These are phyloP conservation scores for Selenia dentaria DNA, from an alignment of 2,888 invertebrate genomes.

Conservation along the genomic window DNA sequence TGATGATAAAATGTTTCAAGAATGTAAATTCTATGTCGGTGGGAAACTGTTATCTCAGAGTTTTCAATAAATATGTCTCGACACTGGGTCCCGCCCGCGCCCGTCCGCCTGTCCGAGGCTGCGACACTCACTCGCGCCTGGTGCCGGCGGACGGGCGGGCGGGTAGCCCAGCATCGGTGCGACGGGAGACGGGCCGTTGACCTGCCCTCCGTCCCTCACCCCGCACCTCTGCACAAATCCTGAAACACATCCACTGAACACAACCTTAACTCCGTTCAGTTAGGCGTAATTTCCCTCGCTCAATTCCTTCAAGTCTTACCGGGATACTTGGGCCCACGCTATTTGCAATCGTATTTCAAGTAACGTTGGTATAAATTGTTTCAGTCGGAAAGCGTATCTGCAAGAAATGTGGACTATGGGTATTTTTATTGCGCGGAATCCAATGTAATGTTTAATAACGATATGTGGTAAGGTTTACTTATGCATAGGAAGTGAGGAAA, in stretches of 20 bases:
- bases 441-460: constrained; percentile 33
- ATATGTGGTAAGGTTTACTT: constrained; percentile 21
- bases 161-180: constrained; percentile 29
- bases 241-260: constrained; percentile 51
- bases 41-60: constrained; percentile 41
- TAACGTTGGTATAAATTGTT: constrained; percentile 66
- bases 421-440: constrained; percentile 38
- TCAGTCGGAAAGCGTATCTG: constrained; percentile 35
- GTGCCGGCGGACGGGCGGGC: constrained; percentile 37
- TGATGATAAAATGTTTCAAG: constrained; percentile 36
- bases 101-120: constrained; percentile 26
- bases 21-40: constrained; percentile 41
- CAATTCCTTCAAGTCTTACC: constrained; percentile 46
- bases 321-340: constrained; percentile 64
- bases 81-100: constrained; percentile 40
- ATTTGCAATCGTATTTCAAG: constrained; percentile 66
- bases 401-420: constrained; percentile 36
- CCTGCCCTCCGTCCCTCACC: constrained; percentile 61
- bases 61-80: constrained; percentile 52
- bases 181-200: constrained; percentile 57
- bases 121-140: constrained; percentile 37
- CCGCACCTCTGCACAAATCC: constrained; percentile 43
- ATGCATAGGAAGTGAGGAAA: constrained; percentile 25
- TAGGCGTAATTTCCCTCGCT: constrained; percentile 56
- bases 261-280: constrained; percentile 60